Percentiles rank a stretch among this genome's conserved stretches.
Conservation (phyloP, 30 jellyfish, hydroid and myxozoan species). For the Chrysaora quinquecirrha region DNA sequence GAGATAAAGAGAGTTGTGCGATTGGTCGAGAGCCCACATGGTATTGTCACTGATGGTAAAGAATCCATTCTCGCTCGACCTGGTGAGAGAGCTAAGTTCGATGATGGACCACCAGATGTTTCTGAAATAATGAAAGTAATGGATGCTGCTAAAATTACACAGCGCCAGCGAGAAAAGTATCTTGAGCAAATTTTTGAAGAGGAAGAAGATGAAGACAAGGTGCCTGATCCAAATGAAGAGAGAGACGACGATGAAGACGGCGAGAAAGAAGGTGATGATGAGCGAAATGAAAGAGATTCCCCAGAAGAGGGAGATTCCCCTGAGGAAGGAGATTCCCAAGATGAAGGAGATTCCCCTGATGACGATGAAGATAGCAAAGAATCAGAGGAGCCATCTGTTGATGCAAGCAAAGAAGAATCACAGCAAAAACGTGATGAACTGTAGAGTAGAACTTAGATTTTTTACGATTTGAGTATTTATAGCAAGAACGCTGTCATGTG, state of each 20-base stretch:
- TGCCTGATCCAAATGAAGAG: background rate
- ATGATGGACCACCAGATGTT: conserved; percentile 29
- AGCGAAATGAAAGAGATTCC: conserved; percentile 9
- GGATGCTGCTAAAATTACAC: conserved; percentile 34
- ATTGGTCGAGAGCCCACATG: conserved; percentile 85
- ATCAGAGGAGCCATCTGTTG: background rate
- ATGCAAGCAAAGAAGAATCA: background rate
- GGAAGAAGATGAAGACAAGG: conserved; percentile 41
- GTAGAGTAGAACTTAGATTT: background rate
- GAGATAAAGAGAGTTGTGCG: conserved; percentile 71
- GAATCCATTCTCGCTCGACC: conserved; percentile 75
- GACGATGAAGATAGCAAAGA: conserved; percentile 12
- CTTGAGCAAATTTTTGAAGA: conserved; percentile 30
- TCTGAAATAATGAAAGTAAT: conserved; percentile 33
- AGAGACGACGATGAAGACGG: background rate
- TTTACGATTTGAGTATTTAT: background rate
- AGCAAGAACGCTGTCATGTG: too few relatives aligned
- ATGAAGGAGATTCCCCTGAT: conserved; percentile 20
- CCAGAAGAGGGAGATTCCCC: background rate
- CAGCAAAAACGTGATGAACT: conserved; percentile 3
- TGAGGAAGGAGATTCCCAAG: conserved; percentile 25
- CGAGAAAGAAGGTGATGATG: conserved; percentile 30
- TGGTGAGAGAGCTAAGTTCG: conserved; percentile 66
- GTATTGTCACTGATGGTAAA: conserved; percentile 84
- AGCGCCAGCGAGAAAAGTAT: conserved; percentile 24